Evolutionary conservation across 1,140 invertebrate species (phyloP), one percentile per base, ranked within the genome.

Genomic region (Cydia splendana): DNA sequence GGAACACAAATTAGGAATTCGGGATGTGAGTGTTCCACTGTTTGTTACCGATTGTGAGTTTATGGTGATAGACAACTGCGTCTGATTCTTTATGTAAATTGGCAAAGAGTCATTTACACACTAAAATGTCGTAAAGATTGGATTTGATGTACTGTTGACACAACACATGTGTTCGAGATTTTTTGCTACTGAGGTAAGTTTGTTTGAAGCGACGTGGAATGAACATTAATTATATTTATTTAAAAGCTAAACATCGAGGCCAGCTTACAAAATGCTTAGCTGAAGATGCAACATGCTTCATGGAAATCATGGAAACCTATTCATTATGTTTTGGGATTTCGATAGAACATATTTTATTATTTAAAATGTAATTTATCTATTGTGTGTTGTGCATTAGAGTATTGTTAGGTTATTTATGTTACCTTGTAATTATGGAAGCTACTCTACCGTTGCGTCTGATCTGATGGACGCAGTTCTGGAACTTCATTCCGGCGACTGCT

Each of bases 1-100:
- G 83, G 86, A 85, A 83, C 87, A 83, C 87, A 90, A 92, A 92
- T 92, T 89, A 89, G 85, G 83, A 82, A 86, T 87, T 85, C 78
- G 89, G 88, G 90, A 91, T 92, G 88, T 87, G 87, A 84, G 78
- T 75, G 75, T 85, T 77, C 77, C 79, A 30, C 79, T 74, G 78
- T 83, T 82, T 82, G 75, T 77, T 79, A 74, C 77, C 79, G 80
- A 81, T 77, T 48, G 65, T 65, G 28, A 84, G 81, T 83, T 85
- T 85, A 83, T 82, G 79, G 77, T 45, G 45, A 67, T 74, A 28
- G 57, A 74, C 69, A 45, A 42, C 65, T 65, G 57, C n/a, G 20
- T 28, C 45, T 69, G 38, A 75, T 75, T 73, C 53, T 28, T 65
- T 75, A 76, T 62, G 57, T 62, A 62, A 62, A 62, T 62, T 62